Base-by-base conservation (phyloP, 1,140 invertebrate species). In the Penaeus vannamei region DNA sequence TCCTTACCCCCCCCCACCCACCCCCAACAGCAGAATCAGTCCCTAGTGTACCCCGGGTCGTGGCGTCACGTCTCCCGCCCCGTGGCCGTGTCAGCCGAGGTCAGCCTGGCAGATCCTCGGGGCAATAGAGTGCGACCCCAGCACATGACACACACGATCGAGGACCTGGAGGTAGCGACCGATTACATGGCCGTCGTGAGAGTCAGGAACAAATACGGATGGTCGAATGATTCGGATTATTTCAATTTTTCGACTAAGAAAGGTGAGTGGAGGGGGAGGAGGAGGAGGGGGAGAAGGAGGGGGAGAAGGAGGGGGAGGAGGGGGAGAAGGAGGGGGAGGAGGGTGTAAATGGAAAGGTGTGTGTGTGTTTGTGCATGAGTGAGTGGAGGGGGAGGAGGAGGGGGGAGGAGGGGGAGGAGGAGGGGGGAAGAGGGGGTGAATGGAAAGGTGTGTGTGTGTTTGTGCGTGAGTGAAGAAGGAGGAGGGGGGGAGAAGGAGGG, bases 151-250 rank as follows among this genome's bases (percentile, higher is more conserved):
- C 76, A 95, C 92, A 93, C 93, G 94, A 95, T 96, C 90, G 92
- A 93, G 14, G 93, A 94, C 85, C 92, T 95, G 79, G 94, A 95
- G 60, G 93, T 94, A 2, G 95, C 94, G 90, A 94, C 94, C 0
- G 94, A 95, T 5, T 97, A 96, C 91, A 96, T 96, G 92, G 95
- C 95, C 0, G 93, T 95, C 2, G 93, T 97, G 12, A 94, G 95
- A 26, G 95, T 95, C 2, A 94, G 95, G 92, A 97, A 96, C 93
- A 94, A 95, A 89, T 96, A 95, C 91, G 96, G 96, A 10, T 95
- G 95, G 94, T 96, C 95, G 79, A 42, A 84, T 7, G 94, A 84
- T 22, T 53, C 53, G 12, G 82, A 95, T 1, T 94, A 94, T 59
- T 84, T 84, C 59, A n/a, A 42, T 1, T 84, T 84, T 59, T 84